Percentiles rank a stretch among this genome's conserved stretches.
These are phyloP conservation scores for Leptopilina syphax DNA, from an alignment of 2,888 invertebrate genomes.

Conservation along the genomic window DNA sequence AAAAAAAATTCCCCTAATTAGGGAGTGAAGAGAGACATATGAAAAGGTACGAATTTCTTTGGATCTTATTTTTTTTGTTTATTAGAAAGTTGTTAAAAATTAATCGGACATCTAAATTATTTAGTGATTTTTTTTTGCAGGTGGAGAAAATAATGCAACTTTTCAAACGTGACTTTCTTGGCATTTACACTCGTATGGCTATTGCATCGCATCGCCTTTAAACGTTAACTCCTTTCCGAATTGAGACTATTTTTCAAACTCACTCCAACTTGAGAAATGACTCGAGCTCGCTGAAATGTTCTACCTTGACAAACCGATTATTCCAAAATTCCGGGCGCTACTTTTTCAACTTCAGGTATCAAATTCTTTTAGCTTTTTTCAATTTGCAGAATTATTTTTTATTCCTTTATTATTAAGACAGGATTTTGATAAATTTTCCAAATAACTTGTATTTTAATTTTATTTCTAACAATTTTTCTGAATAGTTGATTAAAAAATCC, in stretches of 20 bases:
- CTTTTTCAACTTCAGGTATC: slow-evolving; percentile 17
- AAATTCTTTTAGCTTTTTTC: not conserved
- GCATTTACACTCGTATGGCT: slow-evolving; percentile 78
- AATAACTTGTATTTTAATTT: too few relatives aligned
- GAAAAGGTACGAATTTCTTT: too few relatives aligned
- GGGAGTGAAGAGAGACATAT: too few relatives aligned
- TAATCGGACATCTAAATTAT: too few relatives aligned
- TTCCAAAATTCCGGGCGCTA: not conserved
- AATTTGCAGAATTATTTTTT: not conserved
- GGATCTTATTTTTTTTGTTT: too few relatives aligned
- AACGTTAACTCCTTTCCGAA: slow-evolving; percentile 64
- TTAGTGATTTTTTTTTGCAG: too few relatives aligned
- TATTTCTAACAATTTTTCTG: too few relatives aligned
- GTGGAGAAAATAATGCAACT: slow-evolving; percentile 47
- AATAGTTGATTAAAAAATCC: too few relatives aligned
- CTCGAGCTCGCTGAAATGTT: not conserved
- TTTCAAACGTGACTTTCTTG: slow-evolving; percentile 79
- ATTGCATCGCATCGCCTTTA: slow-evolving; percentile 78
- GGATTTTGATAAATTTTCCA: not conserved
- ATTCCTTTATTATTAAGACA: not conserved
- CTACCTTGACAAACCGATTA: slow-evolving; percentile 23
- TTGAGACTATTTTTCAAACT: slow-evolving; percentile 28
- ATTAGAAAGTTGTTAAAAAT: too few relatives aligned
- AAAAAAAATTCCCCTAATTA: too few relatives aligned
- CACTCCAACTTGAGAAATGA: slow-evolving; percentile 30